Base-by-base conservation (phyloP, 2,797 vertebrate species). In the Tauraco hartlaubi region DNA sequence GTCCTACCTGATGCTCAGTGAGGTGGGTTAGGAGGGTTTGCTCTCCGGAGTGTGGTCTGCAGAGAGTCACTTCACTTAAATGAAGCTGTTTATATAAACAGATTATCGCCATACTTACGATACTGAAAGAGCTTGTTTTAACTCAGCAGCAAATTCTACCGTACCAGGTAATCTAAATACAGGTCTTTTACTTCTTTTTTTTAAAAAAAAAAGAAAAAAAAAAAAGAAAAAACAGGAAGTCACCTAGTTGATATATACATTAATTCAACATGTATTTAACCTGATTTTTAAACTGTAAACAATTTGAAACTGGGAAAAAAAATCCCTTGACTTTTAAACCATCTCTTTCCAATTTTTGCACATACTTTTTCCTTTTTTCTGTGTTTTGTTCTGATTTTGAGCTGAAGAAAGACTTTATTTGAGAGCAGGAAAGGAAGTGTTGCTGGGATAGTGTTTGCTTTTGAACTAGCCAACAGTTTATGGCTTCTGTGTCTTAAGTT, bases 391-490 rank as follows among this genome's bases (percentile, higher is more conserved):
- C 62, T 69, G 46, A 44, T 66, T 88, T 94, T 92, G 88, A 81
- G 68, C 62, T 69, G 46, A 85, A 83, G 63, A 80, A 54, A 82
- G 89, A 46, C 46, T 81, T 81, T 61, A 28, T 83, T 91, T 92
- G 33, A 75, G 52, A 71, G 28, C 75, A 90, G 73, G 58, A 93
- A 79, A 93, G 59, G 62, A 92, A 94, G 37, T 15, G 11, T 75
- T 74, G 66, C 78, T 68, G 61, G 51, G 61, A 66, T 81, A 62
- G 85, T 85, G 79, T 75, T 94, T 87, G 75, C 85, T 95, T 94
- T 91, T 71, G 51, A 95, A 89, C 63, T 72, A 35, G 58, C 68
- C 85, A 81, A 14, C 26, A 63, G 81, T 89, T 94, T 90, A 91
- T 86, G 64, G 58, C 72, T 94, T 74, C 64, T 93, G 74, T 71